phyloP scores from a whole-genome alignment of 2,888 invertebrate species.

The Tipula vernalis region DNA sequence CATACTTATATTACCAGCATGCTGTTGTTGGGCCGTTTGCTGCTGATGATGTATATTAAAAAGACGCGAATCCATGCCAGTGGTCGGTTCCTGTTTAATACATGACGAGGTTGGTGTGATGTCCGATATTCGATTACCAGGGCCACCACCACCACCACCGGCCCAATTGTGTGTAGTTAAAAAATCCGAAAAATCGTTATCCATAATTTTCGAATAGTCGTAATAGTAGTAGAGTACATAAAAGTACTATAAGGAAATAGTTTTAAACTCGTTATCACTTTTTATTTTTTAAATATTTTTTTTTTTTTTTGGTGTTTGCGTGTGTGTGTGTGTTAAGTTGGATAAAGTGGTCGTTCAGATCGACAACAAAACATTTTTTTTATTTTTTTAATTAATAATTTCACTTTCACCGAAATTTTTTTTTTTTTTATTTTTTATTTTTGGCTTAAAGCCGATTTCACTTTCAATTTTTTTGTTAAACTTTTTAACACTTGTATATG shows the following conservation, averaged over 20 bases:
- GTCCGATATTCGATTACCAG: neutral
- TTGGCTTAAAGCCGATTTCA: constrained; percentile 5
- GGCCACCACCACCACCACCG: constrained; percentile 8
- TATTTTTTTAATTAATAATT: constrained; percentile 8
- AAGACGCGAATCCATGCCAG: neutral
- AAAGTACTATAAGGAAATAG: neutral
- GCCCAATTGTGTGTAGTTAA: constrained; percentile 21
- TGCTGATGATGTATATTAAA: neutral
- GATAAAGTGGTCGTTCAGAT: constrained; percentile 8
- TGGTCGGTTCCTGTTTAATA: neutral
- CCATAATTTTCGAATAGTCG: constrained; percentile 19
- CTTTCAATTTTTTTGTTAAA: neutral
- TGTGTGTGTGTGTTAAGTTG: neutral
- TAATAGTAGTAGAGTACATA: neutral
- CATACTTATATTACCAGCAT: neutral
- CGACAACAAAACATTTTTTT: constrained; percentile 10
- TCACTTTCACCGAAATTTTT: constrained; percentile 11
- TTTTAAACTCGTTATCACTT: constrained; percentile 5
- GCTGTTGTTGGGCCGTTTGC: neutral
- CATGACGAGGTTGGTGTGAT: neutral
- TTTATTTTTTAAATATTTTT: neutral
- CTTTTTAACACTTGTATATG: neutral
- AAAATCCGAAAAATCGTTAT: constrained; percentile 24
- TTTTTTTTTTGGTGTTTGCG: neutral
- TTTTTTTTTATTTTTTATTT: constrained; percentile 7